These are phyloP conservation scores for Chironomus tepperi DNA, from an alignment of 1,140 invertebrate genomes.

Conservation along the genomic window DNA sequence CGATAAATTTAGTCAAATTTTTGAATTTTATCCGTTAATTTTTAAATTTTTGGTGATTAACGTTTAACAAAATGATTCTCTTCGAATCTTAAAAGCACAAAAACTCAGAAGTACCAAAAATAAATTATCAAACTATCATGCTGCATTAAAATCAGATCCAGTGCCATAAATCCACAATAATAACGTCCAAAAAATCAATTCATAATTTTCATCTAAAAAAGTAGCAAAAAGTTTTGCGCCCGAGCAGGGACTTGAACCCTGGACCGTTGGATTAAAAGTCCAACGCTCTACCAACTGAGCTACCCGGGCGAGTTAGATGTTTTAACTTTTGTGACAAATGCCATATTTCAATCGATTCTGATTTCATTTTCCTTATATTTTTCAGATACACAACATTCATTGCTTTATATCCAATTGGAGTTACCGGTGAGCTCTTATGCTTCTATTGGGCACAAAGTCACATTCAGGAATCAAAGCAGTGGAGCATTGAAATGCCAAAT, in stretches of 20 bases:
- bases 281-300: slow-evolving; percentile 71
- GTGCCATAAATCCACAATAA: too few relatives aligned
- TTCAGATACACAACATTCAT: slow-evolving; percentile 89
- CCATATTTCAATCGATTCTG: neutral
- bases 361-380: slow-evolving; percentile 28
- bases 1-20: too few relatives aligned
- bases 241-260: slow-evolving; percentile 72
- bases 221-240: slow-evolving; percentile 43
- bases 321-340: neutral
- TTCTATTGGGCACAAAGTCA: slow-evolving; percentile 68
- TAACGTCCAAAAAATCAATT: too few relatives aligned
- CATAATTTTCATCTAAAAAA: neutral
- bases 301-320: slow-evolving; percentile 49
- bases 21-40: too few relatives aligned
- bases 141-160: too few relatives aligned
- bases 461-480: slow-evolving; percentile 54
- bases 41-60: too few relatives aligned
- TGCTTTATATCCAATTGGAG: slow-evolving; percentile 83
- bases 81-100: too few relatives aligned
- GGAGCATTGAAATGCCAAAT: slow-evolving; percentile 75
- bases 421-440: slow-evolving; percentile 86
- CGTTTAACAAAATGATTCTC: too few relatives aligned
- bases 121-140: too few relatives aligned
- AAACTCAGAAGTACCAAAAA: too few relatives aligned
- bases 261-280: slow-evolving; percentile 71